Conservation (phyloP, 2,888 invertebrate genomes). For the Campoplex capitator region DNA sequence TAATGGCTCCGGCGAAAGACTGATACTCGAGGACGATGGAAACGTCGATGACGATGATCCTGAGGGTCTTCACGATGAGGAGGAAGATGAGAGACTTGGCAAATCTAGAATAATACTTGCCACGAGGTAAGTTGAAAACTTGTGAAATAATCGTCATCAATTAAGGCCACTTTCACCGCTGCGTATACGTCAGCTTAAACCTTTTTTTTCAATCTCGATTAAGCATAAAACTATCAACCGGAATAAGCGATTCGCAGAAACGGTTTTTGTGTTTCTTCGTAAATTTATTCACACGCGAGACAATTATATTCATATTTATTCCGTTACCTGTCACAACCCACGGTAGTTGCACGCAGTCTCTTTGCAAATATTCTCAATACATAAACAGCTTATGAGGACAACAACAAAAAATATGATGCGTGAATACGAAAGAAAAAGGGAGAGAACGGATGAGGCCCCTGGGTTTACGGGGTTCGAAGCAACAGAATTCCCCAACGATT, state of each 20-base stretch:
- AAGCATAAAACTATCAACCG: background rate
- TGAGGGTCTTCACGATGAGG: conserved; percentile 75
- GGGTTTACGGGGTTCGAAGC: conserved; percentile 64
- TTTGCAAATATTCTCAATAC: conserved; percentile 59
- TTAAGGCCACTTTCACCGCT: background rate
- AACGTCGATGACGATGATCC: conserved; percentile 70
- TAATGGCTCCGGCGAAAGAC: conserved; percentile 83
- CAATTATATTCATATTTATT: conserved; percentile 50
- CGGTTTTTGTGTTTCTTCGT: background rate
- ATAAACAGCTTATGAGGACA: conserved; percentile 55
- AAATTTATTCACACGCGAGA: background rate
- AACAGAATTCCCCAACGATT: conserved; percentile 57
- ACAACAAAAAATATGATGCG: conserved; percentile 6
- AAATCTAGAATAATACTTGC: conserved; percentile 69
- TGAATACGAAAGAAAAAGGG: conserved; percentile 26
- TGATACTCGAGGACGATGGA: conserved; percentile 85
- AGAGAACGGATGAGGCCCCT: conserved; percentile 52
- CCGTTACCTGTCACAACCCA: conserved; percentile 42
- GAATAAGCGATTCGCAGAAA: background rate
- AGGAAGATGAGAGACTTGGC: conserved; percentile 75
- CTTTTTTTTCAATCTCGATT: background rate
- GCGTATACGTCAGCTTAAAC: background rate
- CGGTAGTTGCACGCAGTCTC: conserved; percentile 32
- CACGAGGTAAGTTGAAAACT: conserved; percentile 55
- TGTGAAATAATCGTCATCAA: background rate